Base-by-base conservation (phyloP, 2,113 vertebrate genomes). In the Catagonus wagneri region DNA sequence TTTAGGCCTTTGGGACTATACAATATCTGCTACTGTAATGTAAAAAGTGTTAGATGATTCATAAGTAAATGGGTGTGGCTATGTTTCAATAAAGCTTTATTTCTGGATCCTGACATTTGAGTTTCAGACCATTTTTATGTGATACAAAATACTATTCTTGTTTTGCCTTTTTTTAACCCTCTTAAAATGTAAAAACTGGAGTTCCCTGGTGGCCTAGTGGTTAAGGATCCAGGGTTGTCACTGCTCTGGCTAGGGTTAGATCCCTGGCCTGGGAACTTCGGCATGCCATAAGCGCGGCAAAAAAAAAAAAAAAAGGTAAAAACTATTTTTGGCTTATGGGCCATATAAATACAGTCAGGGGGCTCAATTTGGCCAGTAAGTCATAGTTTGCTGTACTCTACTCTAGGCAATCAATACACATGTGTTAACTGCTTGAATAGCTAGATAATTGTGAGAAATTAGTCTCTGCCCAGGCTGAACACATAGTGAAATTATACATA, bases 361-460 rank as follows among this genome's bases (percentile, higher is more conserved):
- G 58, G 13, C 23, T 50, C 72, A 20, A 39, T 66, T 50, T 94
- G 66, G 36, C 32, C 34, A 69, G 15, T 50, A 32, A 25, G 23
- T 29, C 69, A 84, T 25, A 34, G 65, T 71, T 87, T 85, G 6
- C 27, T 81, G 7, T 78, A 29, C 63, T 19, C 34, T 78, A 22
- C 32, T 76, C 60, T 72, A 75, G 36, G 16, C 54, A 76, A 72
- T 76, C 23, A 93, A 76, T 61, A 72, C 10, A 85, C 8, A 20
- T 74, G 66, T 75, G 32, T 78, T 94, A 80, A 79, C 66, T 83
- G 58, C 44, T 36, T 92, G 68, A 65, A 54, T 92, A 61, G 27
- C 56, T 84, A 83, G 7, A 66, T 68, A 65, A 92, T 54, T 85
- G 66, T 90, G 34, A 94, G 56, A 90, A 95, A 96, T 74, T 63